phyloP scores from a whole-genome alignment of 2,797 vertebrate genomes.

The Pitangus sulphuratus region DNA sequence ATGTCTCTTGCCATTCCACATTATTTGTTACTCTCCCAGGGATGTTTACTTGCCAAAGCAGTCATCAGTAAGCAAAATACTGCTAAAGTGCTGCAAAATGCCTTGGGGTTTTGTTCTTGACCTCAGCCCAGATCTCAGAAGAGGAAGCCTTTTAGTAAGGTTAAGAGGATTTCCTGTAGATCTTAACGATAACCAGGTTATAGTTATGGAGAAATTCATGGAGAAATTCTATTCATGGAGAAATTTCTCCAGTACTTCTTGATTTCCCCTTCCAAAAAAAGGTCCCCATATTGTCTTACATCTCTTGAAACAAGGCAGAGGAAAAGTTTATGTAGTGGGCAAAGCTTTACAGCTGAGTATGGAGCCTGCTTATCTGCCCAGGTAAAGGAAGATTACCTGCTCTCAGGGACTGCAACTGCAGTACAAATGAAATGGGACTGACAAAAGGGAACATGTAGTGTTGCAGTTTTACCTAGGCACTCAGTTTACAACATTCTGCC shows the following conservation, averaged over 20 bases:
- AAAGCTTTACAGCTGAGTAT: not conserved
- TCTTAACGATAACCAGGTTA: not conserved
- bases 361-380: not conserved
- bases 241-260: not conserved
- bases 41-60: not conserved
- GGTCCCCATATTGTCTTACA: not conserved
- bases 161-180: not conserved
- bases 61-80: not conserved
- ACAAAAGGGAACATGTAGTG: not conserved
- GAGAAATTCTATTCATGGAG: not conserved
- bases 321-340: not conserved
- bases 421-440: not conserved
- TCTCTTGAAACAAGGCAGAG: not conserved
- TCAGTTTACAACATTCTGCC: not conserved
- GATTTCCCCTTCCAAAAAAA: not conserved
- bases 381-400: not conserved
- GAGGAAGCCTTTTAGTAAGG: not conserved
- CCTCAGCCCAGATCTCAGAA: not conserved
- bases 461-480: too few species aligned
- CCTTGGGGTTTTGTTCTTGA: not conserved
- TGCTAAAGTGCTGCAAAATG: not conserved
- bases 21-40: not conserved
- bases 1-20: not conserved
- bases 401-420: rapidly evolving
- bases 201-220: too few species aligned